Percentiles rank a stretch among this genome's conserved stretches.
phyloP scores from a whole-genome alignment of 1,140 invertebrate species.

The Drosophila rhopaloa region DNA sequence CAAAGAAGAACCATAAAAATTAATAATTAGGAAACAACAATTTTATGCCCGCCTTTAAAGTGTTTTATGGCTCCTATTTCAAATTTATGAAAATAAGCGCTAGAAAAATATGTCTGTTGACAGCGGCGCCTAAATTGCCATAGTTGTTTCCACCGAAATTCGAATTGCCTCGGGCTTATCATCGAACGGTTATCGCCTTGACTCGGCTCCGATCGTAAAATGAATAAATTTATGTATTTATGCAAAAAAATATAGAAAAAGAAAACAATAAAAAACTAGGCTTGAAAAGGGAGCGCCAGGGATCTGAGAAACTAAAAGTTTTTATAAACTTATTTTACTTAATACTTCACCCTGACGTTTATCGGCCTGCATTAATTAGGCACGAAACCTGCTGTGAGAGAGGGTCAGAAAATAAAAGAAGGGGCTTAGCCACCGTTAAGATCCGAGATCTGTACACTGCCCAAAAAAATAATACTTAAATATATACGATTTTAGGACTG shows the following conservation, averaged over 20 bases:
- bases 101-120: slow-evolving; percentile 38
- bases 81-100: slow-evolving; percentile 47
- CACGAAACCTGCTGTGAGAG: slow-evolving; percentile 65
- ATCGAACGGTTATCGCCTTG: slow-evolving; percentile 43
- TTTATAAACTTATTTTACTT: slow-evolving; percentile 23
- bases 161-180: slow-evolving; percentile 48
- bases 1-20: slow-evolving; percentile 10
- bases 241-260: slow-evolving; percentile 66
- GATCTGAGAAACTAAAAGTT: slow-evolving; percentile 39
- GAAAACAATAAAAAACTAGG: slow-evolving; percentile 16
- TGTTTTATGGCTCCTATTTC: slow-evolving; percentile 50
- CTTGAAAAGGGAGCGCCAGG: slow-evolving; percentile 62
- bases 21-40: slow-evolving; percentile 14
- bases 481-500: too few species aligned
- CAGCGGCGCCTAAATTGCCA: slow-evolving; percentile 41
- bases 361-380: slow-evolving; percentile 69
- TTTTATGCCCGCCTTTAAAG: slow-evolving; percentile 41
- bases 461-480: neutral
- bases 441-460: neutral
- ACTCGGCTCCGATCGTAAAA: slow-evolving; percentile 42
- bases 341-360: slow-evolving; percentile 32
- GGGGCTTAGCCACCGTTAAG: slow-evolving; percentile 9
- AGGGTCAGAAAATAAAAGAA: slow-evolving; percentile 15
- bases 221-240: slow-evolving; percentile 73
- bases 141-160: slow-evolving; percentile 29